A percentile compares a stretch with the other conserved stretches of the same genome.
Conservation (phyloP, 2,888 invertebrate species). For the Zaprionus obscuricornis region DNA sequence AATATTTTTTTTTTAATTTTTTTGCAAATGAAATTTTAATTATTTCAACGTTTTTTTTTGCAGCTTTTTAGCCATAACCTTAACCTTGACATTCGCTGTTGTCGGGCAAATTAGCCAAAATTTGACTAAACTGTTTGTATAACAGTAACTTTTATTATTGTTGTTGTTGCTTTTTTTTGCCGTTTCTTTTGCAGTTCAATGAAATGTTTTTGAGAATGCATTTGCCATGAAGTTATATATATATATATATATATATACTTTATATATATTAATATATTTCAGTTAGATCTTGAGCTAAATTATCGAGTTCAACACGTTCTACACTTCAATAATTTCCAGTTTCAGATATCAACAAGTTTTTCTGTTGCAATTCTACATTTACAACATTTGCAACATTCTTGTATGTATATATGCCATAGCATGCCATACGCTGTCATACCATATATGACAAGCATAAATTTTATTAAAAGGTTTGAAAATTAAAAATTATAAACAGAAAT, state of each 20-base stretch:
- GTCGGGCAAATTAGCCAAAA: constrained; percentile 5
- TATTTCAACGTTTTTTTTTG: constrained; percentile 8
- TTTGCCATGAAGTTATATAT: constrained; percentile 20
- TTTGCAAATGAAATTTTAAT: not conserved
- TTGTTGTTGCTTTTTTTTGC: not conserved
- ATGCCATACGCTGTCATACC: too few relatives aligned
- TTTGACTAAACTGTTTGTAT: constrained; percentile 13
- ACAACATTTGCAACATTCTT: too few relatives aligned
- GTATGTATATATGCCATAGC: too few relatives aligned
- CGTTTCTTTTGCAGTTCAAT: constrained; percentile 9
- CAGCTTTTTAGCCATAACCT: constrained; percentile 21
- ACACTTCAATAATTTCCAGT: constrained; percentile 36
- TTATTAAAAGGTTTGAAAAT: too few relatives aligned
- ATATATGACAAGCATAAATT: too few relatives aligned
- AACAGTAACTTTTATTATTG: constrained; percentile 6
- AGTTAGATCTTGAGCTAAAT: constrained; percentile 45
- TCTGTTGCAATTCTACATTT: not conserved
- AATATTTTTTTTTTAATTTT: too few relatives aligned
- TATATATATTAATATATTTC: too few relatives aligned
- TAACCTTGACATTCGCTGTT: constrained; percentile 65
- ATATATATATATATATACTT: too few relatives aligned
- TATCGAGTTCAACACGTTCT: constrained; percentile 45
- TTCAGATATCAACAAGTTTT: not conserved
- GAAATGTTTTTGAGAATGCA: constrained; percentile 34
- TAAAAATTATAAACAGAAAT: too few relatives aligned